These are phyloP conservation scores for Neoarius graeffei DNA, from an alignment of 2,113 vertebrate genomes.

Conservation along the genomic window DNA sequence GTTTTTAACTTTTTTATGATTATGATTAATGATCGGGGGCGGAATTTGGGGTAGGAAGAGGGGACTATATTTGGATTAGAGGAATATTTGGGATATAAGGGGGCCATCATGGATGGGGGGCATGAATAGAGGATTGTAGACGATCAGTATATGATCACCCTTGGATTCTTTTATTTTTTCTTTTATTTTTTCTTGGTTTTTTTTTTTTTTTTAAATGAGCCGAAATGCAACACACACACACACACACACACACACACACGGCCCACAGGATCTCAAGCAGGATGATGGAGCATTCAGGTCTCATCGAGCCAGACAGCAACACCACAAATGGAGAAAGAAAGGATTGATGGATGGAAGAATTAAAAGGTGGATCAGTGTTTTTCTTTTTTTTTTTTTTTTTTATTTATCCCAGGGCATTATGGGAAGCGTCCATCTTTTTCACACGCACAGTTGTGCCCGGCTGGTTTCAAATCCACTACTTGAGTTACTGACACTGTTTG, in stretches of 20 bases:
- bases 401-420: constrained; percentile 52
- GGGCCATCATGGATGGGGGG: constrained; percentile 45
- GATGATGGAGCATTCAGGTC: constrained; percentile 69
- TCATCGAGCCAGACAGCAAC: constrained; percentile 65
- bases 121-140: constrained; percentile 64
- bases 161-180: constrained; percentile 53
- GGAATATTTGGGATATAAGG: background rate
- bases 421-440: constrained; percentile 58
- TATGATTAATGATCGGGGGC: constrained; percentile 69
- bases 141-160: constrained; percentile 60
- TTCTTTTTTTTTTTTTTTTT: background rate
- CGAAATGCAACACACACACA: constrained; percentile 24
- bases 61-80: constrained; percentile 42
- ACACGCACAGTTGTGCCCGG: constrained; percentile 54
- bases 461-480: constrained; percentile 64
- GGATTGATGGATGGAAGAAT: constrained; percentile 34
- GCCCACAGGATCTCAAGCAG: constrained; percentile 76
- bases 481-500: constrained; percentile 70
- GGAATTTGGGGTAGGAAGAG: constrained; percentile 48
- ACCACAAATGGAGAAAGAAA: constrained; percentile 50
- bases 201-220: constrained; percentile 52
- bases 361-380: constrained; percentile 36
- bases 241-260: constrained; percentile 48
- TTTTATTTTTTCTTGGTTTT: constrained; percentile 45
- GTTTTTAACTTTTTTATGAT: constrained; percentile 78